Evolutionary conservation across 2,888 invertebrate genomes (phyloP), one percentile per base, ranked within the genome.

Genomic region (Melieria crassipennis): DNA sequence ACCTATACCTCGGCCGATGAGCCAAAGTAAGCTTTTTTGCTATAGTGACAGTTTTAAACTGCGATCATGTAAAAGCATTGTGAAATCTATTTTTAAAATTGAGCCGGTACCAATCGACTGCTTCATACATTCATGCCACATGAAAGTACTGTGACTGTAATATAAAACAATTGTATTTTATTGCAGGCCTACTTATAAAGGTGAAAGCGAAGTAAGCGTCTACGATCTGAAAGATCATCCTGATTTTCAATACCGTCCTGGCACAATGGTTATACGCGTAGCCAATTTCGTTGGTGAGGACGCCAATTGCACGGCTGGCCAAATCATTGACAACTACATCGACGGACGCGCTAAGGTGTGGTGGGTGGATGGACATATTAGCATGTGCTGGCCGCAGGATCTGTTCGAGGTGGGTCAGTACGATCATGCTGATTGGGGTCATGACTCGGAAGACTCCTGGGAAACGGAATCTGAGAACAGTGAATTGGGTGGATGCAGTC

Each of bases 171-270:
- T 30, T 1, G 30, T 30, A 30, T 30, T 30, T 30, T 30, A 30
- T 65, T 77, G 45, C 85, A 94, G 92, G 71, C 95, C 92, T 5
- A 89, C 90, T 75, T 89, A 91, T 82, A 86, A 93, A 63, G 89
- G 91, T 76, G 91, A 92, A 80, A 91, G 92, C 67, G 97, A 97
- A 88, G 92, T 95, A 82, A 96, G 96, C 87, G 98, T 98, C 5
- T 98, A 98, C 86, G 98, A 98, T 87, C 88, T 98, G 66, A 96
- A 95, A 82, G 97, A 97, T 87, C 98, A 98, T 87, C 93, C 95
- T 0, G 96, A 96, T 85, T 97, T 95, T 88, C 94, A 94, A 83
- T 98, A 95, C 87, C 91, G 97, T 78, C 96, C 97, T 7, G 97
- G 97, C 30, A 94, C 95, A 10, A 93, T 95, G 80, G 97, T 98